Evolutionary conservation across 2,797 vertebrate genomes (phyloP), one percentile per base, ranked within the genome.

Genomic region (Xenops minutus): DNA sequence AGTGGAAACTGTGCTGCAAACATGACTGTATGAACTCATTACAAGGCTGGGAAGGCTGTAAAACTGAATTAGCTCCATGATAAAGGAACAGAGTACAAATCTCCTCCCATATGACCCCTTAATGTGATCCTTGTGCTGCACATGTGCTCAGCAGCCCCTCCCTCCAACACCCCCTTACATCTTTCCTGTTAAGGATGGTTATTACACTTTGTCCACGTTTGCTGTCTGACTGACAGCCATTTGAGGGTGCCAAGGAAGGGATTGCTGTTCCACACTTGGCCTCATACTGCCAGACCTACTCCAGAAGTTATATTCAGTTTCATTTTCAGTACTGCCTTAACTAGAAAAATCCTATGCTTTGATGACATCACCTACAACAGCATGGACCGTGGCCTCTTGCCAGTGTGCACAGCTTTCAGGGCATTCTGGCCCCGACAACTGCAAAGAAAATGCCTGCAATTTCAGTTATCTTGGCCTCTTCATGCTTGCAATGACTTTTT

Each of bases 331-430:
- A 14, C 61, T 77, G 48, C 3, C 23, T 36, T 59, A 52, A 67
- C 22, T 30, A 82, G 58, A 44, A 80, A 63, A 49, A 66, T 66
- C n/a, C 24, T n/a, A n/a, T 20, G 34, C 13, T n/a, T 55, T 12
- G 10, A 36, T 39, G 51, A 14, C 10, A 5, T 23, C 59, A 77
- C 3, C 51, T 62, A 29, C 39, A 87, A 39, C 27, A 75, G 43
- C 55, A 66, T 0, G 8, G 18, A 36, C 24, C 26, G 23, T 4
- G 51, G 36, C 36, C 14, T 55, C 64, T 24, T 37, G 6, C 15
- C 34, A 21, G 32, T 0, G 3, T 17, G 11, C 7, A 5, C 1
- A 1, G 34, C 43, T 81, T 54, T 37, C 0, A 46, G 55, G 36
- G 72, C 61, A 88, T 18, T n/a, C 21, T 69, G 34, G 30, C 13